Conservation (phyloP, 2,888 invertebrate species). For the Synanthedon tipuliformis region DNA sequence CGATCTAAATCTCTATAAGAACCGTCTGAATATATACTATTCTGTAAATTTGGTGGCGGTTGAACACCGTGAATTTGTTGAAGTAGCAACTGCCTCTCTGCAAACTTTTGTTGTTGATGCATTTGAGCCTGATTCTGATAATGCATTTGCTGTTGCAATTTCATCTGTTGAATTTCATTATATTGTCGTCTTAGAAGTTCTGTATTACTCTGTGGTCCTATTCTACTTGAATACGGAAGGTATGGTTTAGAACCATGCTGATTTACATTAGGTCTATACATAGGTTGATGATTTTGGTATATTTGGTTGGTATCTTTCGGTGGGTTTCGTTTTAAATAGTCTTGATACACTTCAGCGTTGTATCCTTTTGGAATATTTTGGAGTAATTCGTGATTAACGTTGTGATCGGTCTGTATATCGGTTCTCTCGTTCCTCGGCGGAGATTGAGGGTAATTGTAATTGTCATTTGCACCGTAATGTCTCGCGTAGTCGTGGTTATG, state of each 20-base stretch:
- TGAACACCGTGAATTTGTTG: conserved; percentile 72
- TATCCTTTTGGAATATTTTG: conserved; percentile 66
- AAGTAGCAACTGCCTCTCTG: conserved; percentile 71
- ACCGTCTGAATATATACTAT: conserved; percentile 59
- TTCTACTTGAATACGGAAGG: conserved; percentile 61
- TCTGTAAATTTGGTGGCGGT: conserved; percentile 61
- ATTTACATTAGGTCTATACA: conserved; percentile 56
- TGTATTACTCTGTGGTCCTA: conserved; percentile 70
- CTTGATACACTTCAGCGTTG: conserved; percentile 70
- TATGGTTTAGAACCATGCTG: conserved; percentile 62
- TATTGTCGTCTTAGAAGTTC: conserved; percentile 72
- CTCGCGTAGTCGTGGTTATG: conserved; percentile 65
- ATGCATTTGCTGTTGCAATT: conserved; percentile 72
- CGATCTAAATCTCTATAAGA: conserved; percentile 60
- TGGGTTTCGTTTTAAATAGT: conserved; percentile 68
- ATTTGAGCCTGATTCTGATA: conserved; percentile 74
- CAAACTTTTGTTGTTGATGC: conserved; percentile 75
- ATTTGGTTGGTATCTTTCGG: conserved; percentile 68
- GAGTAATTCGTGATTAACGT: conserved; percentile 55
- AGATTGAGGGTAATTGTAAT: conserved; percentile 65
- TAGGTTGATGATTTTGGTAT: conserved; percentile 68
- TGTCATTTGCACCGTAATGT: conserved; percentile 69
- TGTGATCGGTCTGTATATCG: conserved; percentile 53
- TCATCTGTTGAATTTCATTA: conserved; percentile 74
- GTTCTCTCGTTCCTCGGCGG: conserved; percentile 55